Conservation (phyloP, 2,888 invertebrate genomes). For the Aphodius granarius region DNA sequence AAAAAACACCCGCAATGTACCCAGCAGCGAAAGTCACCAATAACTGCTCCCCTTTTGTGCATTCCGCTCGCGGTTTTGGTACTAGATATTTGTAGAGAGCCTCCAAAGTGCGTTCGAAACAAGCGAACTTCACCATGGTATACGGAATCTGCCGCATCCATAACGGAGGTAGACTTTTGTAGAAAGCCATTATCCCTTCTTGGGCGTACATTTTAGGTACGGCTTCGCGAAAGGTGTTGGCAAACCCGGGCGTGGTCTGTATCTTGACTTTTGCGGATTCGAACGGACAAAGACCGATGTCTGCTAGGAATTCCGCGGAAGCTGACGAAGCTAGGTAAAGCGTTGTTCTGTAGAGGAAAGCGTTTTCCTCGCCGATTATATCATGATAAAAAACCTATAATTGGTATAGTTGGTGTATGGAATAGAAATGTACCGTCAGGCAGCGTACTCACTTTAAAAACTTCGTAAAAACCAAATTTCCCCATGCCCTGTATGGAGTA, state of each 20-base stretch:
- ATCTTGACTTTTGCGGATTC: conserved; percentile 93
- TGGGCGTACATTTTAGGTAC: conserved; percentile 86
- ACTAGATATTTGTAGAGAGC: conserved; percentile 88
- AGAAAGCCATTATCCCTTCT: conserved; percentile 89
- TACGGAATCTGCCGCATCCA: conserved; percentile 99
- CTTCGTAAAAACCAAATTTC: conserved; percentile 98
- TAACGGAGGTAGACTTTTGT: conserved; percentile 86
- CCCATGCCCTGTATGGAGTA: conserved; percentile 93
- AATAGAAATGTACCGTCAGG: too few relatives aligned
- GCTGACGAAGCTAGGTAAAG: conserved; percentile 93
- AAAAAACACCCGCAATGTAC: conserved; percentile 98
- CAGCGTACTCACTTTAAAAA: conserved; percentile 61
- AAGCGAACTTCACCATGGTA: conserved; percentile 99
- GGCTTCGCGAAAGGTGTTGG: conserved; percentile 83
- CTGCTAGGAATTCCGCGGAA: conserved; percentile 98
- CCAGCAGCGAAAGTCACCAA: conserved; percentile 92
- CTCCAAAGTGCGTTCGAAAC: conserved; percentile 96
- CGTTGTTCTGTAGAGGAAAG: conserved; percentile 84
- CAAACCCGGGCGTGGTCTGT: conserved; percentile 94
- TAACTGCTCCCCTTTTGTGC: conserved; percentile 90
- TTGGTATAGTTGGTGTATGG: too few relatives aligned
- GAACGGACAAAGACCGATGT: conserved; percentile 94
- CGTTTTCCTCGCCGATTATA: conserved; percentile 85
- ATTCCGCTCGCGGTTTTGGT: conserved; percentile 90
- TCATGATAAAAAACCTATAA: conserved; percentile 64